Percentiles rank a stretch among this genome's conserved stretches.
phyloP scores from a whole-genome alignment of 2,888 invertebrate genomes.

The Noctua pronuba region DNA sequence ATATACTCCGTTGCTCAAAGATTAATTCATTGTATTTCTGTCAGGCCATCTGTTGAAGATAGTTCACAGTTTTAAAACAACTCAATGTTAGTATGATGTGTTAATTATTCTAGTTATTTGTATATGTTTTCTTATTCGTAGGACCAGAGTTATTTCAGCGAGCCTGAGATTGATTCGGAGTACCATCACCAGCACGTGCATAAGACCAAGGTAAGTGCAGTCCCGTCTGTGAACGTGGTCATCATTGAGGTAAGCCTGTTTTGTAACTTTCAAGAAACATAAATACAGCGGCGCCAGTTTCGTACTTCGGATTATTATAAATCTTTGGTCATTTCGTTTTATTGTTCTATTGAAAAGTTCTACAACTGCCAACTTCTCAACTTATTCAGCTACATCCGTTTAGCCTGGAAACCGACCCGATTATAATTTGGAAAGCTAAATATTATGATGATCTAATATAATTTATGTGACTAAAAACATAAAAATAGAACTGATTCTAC shows the following conservation, averaged over 20 bases:
- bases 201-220: slow-evolving; percentile 95
- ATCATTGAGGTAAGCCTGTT: slow-evolving; percentile 16
- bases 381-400: background rate
- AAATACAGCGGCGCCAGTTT: background rate
- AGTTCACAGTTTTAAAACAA: background rate
- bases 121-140: slow-evolving; percentile 74
- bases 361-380: background rate
- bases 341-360: background rate
- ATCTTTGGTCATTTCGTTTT: background rate
- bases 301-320: background rate
- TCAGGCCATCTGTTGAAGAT: background rate
- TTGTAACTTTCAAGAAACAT: background rate
- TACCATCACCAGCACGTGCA: slow-evolving; percentile 98
- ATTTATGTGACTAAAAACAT: background rate
- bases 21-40: background rate
- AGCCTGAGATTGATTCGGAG: slow-evolving; percentile 98
- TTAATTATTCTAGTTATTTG: background rate
- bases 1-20: background rate
- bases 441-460: background rate
- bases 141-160: slow-evolving; percentile 97
- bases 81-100: background rate
- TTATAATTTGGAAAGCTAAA: background rate
- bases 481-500: background rate
- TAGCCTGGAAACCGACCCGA: background rate
- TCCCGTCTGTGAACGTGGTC: background rate